Percentiles rank a stretch among this genome's conserved stretches.
These are phyloP conservation scores for Pristionchus japonicus DNA, from an alignment of 2,888 invertebrate genomes.

Conservation along the genomic window DNA sequence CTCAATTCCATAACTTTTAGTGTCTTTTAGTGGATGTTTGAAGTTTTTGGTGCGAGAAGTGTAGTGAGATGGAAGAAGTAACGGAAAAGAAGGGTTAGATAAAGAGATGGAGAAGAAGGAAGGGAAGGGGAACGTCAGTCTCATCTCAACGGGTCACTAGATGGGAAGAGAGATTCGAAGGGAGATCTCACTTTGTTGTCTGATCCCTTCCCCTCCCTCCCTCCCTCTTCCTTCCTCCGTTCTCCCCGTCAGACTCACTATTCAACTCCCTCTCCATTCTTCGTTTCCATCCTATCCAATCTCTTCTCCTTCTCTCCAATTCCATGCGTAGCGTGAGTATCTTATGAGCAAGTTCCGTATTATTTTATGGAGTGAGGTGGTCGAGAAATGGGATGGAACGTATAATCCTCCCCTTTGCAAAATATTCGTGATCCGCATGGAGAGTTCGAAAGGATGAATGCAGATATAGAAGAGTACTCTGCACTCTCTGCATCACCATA, in stretches of 20 bases:
- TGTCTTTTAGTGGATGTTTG: neutral
- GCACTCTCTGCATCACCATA: neutral
- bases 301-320: neutral
- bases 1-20: slow-evolving; percentile 20
- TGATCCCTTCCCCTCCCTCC: neutral
- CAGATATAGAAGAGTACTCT: neutral
- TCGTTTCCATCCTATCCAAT: neutral
- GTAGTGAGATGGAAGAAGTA: slow-evolving; percentile 15
- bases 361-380: neutral
- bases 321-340: neutral
- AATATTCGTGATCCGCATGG: neutral
- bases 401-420: neutral
- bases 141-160: neutral
- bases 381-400: neutral
- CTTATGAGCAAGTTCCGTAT: neutral
- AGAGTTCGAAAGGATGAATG: neutral
- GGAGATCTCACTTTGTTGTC: neutral
- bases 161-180: neutral
- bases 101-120: neutral
- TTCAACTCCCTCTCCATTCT: neutral
- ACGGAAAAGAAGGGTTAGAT: neutral
- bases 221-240: neutral
- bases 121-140: neutral
- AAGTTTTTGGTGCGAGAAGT: neutral
- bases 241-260: neutral